Percentiles rank a stretch among this genome's conserved stretches.
phyloP scores from a whole-genome alignment of 1,140 invertebrate species.

The Drosophila carrolli region DNA sequence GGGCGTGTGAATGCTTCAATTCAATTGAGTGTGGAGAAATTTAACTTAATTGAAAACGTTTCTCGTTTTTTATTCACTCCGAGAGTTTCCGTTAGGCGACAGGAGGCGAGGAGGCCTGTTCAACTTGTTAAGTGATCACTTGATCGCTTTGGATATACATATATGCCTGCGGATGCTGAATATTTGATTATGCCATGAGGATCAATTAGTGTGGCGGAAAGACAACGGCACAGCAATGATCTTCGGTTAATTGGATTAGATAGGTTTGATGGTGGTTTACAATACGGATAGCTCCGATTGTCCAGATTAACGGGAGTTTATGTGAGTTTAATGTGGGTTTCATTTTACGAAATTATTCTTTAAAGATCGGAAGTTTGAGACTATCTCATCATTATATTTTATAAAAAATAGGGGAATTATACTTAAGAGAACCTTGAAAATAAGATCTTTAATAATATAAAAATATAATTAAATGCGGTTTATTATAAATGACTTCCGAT shows the following conservation, averaged over 20 bases:
- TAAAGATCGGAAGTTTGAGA: too few relatives aligned
- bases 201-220: slow-evolving; percentile 32
- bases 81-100: slow-evolving; percentile 54
- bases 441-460: too few relatives aligned
- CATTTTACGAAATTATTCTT: background rate
- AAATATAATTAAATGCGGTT: too few relatives aligned
- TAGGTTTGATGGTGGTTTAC: background rate
- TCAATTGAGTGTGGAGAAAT: slow-evolving; percentile 49
- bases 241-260: slow-evolving; percentile 31
- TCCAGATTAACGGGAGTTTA: background rate
- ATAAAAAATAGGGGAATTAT: too few relatives aligned
- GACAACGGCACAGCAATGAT: slow-evolving; percentile 6
- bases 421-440: too few relatives aligned
- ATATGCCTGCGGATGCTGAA: slow-evolving; percentile 26
- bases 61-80: slow-evolving; percentile 38
- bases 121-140: slow-evolving; percentile 36
- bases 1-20: slow-evolving; percentile 75
- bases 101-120: slow-evolving; percentile 1
- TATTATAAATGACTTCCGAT: too few relatives aligned
- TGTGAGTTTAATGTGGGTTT: background rate
- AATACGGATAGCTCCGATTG: background rate
- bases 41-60: slow-evolving; percentile 77
- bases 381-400: too few relatives aligned
- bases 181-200: slow-evolving; percentile 37
- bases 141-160: slow-evolving; percentile 14